These are phyloP conservation scores for Andricus grossulariae DNA, from an alignment of 1,140 invertebrate species.

Conservation along the genomic window DNA sequence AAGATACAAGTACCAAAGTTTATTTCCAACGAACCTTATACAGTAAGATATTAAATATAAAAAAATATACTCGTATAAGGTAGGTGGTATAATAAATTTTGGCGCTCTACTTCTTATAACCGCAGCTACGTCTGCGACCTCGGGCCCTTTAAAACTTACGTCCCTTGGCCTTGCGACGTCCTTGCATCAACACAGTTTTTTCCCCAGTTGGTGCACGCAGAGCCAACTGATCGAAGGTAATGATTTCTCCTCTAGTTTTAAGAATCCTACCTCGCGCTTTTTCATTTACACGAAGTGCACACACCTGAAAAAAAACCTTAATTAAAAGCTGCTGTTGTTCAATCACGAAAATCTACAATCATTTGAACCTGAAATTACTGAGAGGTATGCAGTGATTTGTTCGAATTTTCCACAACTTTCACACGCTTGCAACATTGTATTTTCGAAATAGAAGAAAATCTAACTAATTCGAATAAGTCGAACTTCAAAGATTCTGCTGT, in stretches of 20 bases:
- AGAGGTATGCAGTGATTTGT: no score
- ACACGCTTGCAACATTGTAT: no score
- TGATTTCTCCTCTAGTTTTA: slow-evolving; percentile 95
- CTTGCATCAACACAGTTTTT: slow-evolving; percentile 96
- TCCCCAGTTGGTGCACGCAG: slow-evolving; percentile 93
- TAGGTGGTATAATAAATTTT: no score
- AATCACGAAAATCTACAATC: not conserved
- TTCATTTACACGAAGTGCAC: slow-evolving; percentile 95
- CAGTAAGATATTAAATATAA: no score
- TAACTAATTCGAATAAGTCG: no score
- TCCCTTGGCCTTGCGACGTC: slow-evolving; percentile 95
- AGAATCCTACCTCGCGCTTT: slow-evolving; percentile 96
- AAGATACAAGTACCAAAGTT: no score
- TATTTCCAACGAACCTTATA: no score
- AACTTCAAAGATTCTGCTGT: no score
- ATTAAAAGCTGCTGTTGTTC: not conserved
- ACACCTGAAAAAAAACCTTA: slow-evolving; percentile 80
- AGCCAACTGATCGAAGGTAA: slow-evolving; percentile 99
- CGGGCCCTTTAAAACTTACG: slow-evolving; percentile 97
- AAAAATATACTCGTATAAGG: no score
- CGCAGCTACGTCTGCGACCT: slow-evolving; percentile 95
- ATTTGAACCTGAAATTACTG: no score
- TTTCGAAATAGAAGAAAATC: no score
- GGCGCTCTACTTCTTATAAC: slow-evolving; percentile 94
- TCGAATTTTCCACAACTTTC: no score